Evolutionary conservation across 2,113 vertebrate genomes (phyloP), one percentile per base, ranked within the genome.

Genomic region (Pseudorasbora parva): DNA sequence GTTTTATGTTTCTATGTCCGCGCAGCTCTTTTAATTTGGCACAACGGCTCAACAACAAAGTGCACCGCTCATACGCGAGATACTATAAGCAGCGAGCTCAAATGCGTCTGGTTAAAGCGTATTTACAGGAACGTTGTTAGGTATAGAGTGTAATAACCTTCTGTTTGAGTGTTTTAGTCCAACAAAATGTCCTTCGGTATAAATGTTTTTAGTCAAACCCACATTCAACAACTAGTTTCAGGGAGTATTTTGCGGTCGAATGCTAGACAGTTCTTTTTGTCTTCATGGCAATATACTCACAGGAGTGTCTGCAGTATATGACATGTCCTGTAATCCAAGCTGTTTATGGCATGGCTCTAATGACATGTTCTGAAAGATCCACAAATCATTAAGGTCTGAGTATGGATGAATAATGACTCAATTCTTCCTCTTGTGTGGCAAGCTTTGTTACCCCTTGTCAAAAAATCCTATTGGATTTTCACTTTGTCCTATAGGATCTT

Each of bases 371-470:
- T 27, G 41, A 62, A 78, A 60, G 37, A 78, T 78, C 76, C 76
- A 78, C 76, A 78, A 78, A 78, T 78, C 76, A 62, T 78, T 78
- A 78, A 60, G 37, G 76, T 60, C 57, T 78, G 56, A 45, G 33
- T 60, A 62, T 62, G n/a, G 41, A 62, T 25, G 76, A 74, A 51
- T 74, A 51, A 78, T 78, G 37, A 60, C n/a, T 78, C 51, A 78
- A 78, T 60, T 47, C 4, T 78, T 78, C 76, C 76, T 23, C 57
- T 78, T 47, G 57, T 47, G 76, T 62, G 57, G 57, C 57, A 78
- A 78, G 33, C 14, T 78, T 60, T 62, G n/a, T 78, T 60, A n/a
- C n/a, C n/a, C n/a, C n/a, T n/a, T n/a, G n/a, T n/a, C n/a, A n/a
- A n/a, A n/a, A n/a, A n/a, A n/a, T n/a, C n/a, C n/a, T n/a, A n/a